A percentile compares a stretch with the other conserved stretches of the same genome.
These are phyloP conservation scores for Microcebus griseorufus DNA, from an alignment of 2,113 vertebrate species.

Conservation along the genomic window DNA sequence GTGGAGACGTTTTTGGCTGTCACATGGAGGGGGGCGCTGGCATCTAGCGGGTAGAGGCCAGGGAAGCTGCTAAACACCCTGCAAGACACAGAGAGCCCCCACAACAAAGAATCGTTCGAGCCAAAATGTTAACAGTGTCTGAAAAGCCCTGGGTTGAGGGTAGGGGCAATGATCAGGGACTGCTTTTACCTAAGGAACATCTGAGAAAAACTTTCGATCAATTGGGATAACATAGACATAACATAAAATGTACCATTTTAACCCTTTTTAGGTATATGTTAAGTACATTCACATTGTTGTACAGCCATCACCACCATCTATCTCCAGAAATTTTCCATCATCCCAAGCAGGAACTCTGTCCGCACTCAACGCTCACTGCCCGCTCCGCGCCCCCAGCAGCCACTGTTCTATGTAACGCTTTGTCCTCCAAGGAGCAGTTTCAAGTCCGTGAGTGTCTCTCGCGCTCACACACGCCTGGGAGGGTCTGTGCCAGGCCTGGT, in stretches of 20 bases:
- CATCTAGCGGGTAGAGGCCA: neutral
- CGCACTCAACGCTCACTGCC: neutral
- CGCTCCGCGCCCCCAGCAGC: neutral
- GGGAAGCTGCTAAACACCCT: neutral
- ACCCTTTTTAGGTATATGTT: neutral
- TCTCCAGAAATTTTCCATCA: neutral
- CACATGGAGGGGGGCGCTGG: neutral
- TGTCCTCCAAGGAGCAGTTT: neutral
- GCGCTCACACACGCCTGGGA: too few relatives aligned
- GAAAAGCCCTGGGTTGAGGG: neutral
- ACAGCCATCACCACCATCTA: neutral
- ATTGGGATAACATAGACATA: neutral
- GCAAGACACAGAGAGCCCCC: neutral
- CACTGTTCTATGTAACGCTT: neutral
- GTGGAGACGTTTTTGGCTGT: neutral
- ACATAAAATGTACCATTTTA: neutral
- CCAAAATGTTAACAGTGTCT: accelerated
- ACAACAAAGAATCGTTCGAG: neutral
- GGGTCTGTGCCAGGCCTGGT: neutral
- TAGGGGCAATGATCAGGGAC: neutral
- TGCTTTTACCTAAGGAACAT: neutral
- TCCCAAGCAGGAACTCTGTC: neutral
- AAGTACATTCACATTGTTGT: neutral
- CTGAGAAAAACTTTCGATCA: neutral
- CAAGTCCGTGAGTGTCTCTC: neutral